Evolutionary conservation across 2,113 vertebrate genomes (phyloP).

Genomic region (Notothenia rossii): DNA sequence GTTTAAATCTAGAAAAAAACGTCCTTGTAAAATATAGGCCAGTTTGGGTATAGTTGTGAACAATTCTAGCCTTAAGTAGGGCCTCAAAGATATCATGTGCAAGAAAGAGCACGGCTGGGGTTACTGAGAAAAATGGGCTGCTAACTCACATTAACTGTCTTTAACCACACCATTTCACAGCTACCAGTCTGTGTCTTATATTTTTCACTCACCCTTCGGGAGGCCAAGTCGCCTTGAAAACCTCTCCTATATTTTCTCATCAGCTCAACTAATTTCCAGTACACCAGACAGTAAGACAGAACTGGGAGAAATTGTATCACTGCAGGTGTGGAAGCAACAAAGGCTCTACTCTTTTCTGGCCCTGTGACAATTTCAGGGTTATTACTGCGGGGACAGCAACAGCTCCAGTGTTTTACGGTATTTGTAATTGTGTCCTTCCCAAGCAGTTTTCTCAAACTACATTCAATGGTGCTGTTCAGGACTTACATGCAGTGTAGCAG

Average conservation of each 20-base stretch:
- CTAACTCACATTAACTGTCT: conserved; percentile 53
- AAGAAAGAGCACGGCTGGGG: conserved; percentile 31
- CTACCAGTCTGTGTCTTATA: conserved; percentile 70
- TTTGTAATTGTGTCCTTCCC: conserved; percentile 16
- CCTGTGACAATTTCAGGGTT: conserved; percentile 38
- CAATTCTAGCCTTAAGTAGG: conserved; percentile 16
- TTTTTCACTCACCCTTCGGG: conserved; percentile 64
- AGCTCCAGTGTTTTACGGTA: conserved; percentile 10
- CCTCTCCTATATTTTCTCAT: conserved; percentile 61
- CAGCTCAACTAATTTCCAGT: conserved; percentile 65
- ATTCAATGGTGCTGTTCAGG: conserved; percentile 15
- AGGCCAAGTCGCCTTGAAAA: conserved; percentile 69
- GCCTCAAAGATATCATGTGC: conserved; percentile 27
- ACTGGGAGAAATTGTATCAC: conserved; percentile 51
- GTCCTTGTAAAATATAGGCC: conserved; percentile 48
- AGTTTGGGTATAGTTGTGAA: conserved; percentile 32
- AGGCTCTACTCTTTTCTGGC: conserved; percentile 49
- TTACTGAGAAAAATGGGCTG: conserved; percentile 17
- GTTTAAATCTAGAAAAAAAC: background rate
- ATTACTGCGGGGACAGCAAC: conserved; percentile 6
- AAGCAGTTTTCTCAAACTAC: conserved; percentile 15
- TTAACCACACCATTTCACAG: conserved; percentile 62
- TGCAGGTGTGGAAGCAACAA: conserved; percentile 53
- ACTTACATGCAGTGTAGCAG: background rate
- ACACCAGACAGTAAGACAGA: conserved; percentile 37